These are phyloP conservation scores for Drosophila rhopaloa DNA, from an alignment of 1,140 invertebrate species.

Conservation along the genomic window DNA sequence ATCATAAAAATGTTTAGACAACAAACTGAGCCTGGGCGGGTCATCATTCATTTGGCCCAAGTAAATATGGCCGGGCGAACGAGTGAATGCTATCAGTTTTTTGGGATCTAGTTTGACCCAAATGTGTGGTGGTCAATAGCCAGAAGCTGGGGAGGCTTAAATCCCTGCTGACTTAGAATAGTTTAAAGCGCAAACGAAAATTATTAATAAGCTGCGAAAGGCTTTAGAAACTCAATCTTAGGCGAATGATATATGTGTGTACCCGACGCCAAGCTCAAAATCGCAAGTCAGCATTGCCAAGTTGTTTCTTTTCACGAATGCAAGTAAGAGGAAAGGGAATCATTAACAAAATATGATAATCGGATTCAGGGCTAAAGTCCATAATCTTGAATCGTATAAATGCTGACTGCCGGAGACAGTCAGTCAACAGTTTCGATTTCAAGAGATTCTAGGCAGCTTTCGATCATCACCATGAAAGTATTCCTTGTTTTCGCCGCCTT, in stretches of 20 bases:
- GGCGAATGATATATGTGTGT: neutral
- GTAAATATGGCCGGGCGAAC: slow-evolving; percentile 54
- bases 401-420: neutral
- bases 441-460: slow-evolving; percentile 1
- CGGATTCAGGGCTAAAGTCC: neutral
- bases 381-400: slow-evolving; percentile 17
- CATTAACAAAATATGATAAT: slow-evolving; percentile 17
- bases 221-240: neutral
- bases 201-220: slow-evolving; percentile 34
- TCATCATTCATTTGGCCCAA: slow-evolving; percentile 75
- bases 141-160: neutral
- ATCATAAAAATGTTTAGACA: slow-evolving; percentile 78
- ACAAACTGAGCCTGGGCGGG: slow-evolving; percentile 30
- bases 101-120: slow-evolving; percentile 73
- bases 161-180: slow-evolving; percentile 32
- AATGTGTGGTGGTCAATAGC: slow-evolving; percentile 37
- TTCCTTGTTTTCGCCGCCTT: slow-evolving; percentile 33
- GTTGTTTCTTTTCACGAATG: neutral
- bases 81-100: slow-evolving; percentile 66
- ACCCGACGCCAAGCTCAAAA: neutral
- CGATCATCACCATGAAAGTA: slow-evolving; percentile 46
- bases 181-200: slow-evolving; percentile 38
- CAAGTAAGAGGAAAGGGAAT: neutral
- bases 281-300: slow-evolving; percentile 17
- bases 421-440: slow-evolving; percentile 14